phyloP scores from a whole-genome alignment of 2,113 vertebrate genomes.

The Nyctereutes procyonoides region DNA sequence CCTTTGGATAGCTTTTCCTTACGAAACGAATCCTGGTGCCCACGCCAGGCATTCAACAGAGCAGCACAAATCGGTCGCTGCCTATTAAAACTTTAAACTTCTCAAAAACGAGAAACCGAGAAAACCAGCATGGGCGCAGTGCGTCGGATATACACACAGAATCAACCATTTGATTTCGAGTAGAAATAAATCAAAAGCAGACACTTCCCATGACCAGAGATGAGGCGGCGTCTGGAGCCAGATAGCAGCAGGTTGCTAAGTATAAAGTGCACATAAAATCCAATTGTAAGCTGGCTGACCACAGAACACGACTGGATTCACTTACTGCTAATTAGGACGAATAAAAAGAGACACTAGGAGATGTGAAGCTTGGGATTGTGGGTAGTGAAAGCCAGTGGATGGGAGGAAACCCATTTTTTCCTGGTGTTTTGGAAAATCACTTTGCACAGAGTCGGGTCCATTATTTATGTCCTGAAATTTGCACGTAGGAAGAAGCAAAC shows the following conservation, averaged over 20 bases:
- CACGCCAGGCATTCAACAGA: background rate
- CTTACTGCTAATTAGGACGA: conserved; percentile 60
- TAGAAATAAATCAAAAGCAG: conserved; percentile 54
- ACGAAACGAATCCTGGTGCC: background rate
- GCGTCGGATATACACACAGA: background rate
- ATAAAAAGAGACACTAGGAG: conserved; percentile 39
- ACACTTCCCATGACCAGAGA: background rate
- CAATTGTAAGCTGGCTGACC: conserved; percentile 37
- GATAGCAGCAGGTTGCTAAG: background rate
- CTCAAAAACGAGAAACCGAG: background rate
- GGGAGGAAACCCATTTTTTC: conserved; percentile 49
- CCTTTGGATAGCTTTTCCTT: background rate
- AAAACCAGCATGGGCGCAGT: background rate
- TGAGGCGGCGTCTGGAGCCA: background rate
- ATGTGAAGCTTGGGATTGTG: conserved; percentile 3
- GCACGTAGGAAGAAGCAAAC: background rate
- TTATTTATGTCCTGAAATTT: conserved; percentile 25
- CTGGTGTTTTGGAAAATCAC: conserved; percentile 52
- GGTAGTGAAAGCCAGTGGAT: conserved; percentile 1
- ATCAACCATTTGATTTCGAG: background rate
- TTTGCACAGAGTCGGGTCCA: background rate
- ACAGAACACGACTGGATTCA: conserved; percentile 42
- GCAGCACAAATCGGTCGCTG: background rate
- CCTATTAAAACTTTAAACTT: background rate
- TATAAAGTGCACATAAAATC: conserved; percentile 55